A percentile compares a stretch with the other conserved stretches of the same genome.
phyloP scores from a whole-genome alignment of 2,888 invertebrate species.

The Helicoverpa assulta region DNA sequence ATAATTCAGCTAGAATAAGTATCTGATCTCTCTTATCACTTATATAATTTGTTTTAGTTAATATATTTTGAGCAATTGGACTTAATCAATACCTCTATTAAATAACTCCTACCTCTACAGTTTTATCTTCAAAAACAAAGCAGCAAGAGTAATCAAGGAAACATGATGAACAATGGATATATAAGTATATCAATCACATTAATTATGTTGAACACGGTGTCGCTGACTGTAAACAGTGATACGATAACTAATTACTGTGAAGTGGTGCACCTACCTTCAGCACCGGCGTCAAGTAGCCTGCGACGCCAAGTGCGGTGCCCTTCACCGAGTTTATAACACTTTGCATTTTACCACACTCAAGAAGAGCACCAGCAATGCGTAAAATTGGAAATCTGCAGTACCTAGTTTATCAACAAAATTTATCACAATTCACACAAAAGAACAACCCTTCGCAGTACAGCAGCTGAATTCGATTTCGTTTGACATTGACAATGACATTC shows the following conservation, averaged over 20 bases:
- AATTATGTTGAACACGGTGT: conserved; percentile 17
- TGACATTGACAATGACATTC: conserved; percentile 28
- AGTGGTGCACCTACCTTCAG: conserved; percentile 93
- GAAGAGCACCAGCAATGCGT: conserved; percentile 11
- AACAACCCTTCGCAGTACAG: conserved; percentile 1
- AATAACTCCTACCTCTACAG: background rate
- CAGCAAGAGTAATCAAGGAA: background rate
- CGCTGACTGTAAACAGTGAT: conserved; percentile 44
- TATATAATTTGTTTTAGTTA: too few relatives aligned
- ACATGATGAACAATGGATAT: background rate
- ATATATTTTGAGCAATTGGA: too few relatives aligned
- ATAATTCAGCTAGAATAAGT: too few relatives aligned
- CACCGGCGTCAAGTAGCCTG: conserved; percentile 98
- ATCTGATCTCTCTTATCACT: too few relatives aligned
- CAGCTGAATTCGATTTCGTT: conserved; percentile 1
- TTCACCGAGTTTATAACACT: conserved; percentile 98
- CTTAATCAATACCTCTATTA: too few relatives aligned
- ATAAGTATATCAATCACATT: conserved; percentile 9
- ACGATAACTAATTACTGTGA: conserved; percentile 24
- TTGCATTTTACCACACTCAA: conserved; percentile 92
- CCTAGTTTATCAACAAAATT: conserved; percentile 38
- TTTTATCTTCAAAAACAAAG: background rate
- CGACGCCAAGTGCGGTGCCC: conserved; percentile 98
- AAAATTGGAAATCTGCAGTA: conserved; percentile 6
- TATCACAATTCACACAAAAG: conserved; percentile 17